Evolutionary conservation across 2,888 invertebrate species (phyloP), one percentile per base, ranked within the genome.

Genomic region (Dioctria rufipes): DNA sequence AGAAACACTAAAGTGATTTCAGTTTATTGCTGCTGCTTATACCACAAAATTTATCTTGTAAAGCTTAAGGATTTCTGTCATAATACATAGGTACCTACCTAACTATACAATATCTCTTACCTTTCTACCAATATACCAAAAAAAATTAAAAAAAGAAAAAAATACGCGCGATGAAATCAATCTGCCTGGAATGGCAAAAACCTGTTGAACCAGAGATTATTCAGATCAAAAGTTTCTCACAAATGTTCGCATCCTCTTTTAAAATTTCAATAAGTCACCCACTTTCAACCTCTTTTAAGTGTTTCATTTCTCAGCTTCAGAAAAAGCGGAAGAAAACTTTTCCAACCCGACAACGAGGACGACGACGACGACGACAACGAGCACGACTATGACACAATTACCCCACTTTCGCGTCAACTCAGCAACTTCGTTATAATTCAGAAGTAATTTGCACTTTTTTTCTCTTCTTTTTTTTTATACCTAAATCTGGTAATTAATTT

Each of bases 381-480:
- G 25, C 1, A 25, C 25, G 25, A 25, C 25, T 25, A 25, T 25
- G 77, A 77, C 51, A 61, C 77, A 61, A 63, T 77, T 77, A 77
- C 77, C 46, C 63, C 77, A 61, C 77, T 63, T 77, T 63, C 63
- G 25, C 25, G 4, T 8, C 77, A 8, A 40, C 69, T 49, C 46
- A 42, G 39, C 63, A 77, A 77, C 77, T 77, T 77, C 51, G 63
- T 77, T 77, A 77, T 77, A 63, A 77, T 77, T 77, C 77, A 39
- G 49, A n/a, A 77, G 63, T 77, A 63, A 77, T 77, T 77, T 77
- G 77, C 77, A 77, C 77, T 25, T 66, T 77, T 77, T 77, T 77
- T 63, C 13, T 8, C 46, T 46, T 8, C 2, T 25, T 25, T 25
- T 25, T 25, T 25, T 25, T 25, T 8, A 1, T 46, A 5, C 71